Evolutionary conservation across 2,797 vertebrate species (phyloP).

Genomic region (Sebastes flavidus): DNA sequence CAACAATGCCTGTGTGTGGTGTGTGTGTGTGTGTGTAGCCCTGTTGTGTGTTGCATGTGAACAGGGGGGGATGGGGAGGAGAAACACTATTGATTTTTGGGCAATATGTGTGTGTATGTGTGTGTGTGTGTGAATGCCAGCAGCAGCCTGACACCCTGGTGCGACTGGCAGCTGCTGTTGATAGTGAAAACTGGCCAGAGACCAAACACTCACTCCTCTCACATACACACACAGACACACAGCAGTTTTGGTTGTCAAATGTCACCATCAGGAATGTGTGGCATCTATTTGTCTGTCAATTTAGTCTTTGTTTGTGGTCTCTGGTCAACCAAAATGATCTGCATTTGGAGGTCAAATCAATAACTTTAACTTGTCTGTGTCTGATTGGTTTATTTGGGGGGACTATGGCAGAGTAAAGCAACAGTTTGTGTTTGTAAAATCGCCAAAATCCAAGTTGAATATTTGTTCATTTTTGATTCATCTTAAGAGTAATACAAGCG

Average conservation of each 20-base stretch:
- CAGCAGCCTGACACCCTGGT: constrained; percentile 70
- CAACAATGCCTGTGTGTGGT: constrained; percentile 3
- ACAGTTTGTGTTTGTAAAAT: background rate
- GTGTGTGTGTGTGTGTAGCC: constrained; percentile 15
- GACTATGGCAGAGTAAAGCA: background rate
- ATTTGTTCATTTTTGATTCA: background rate
- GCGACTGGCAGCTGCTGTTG: constrained; percentile 76
- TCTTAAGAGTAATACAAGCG: background rate
- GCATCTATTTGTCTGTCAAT: constrained; percentile 10
- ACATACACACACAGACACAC: constrained; percentile 3
- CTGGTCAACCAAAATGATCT: background rate
- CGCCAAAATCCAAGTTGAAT: background rate
- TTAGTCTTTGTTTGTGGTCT: background rate
- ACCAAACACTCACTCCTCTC: constrained; percentile 25
- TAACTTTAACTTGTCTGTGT: constrained; percentile 28
- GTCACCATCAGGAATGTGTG: constrained; percentile 25
- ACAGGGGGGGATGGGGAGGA: constrained; percentile 12
- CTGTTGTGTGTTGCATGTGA: constrained; percentile 37
- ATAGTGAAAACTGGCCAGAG: constrained; percentile 69
- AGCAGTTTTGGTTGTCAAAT: constrained; percentile 36
- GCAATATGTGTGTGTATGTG: constrained; percentile 18
- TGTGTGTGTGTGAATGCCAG: constrained; percentile 51
- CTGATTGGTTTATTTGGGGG: background rate
- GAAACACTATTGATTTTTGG: constrained; percentile 61
- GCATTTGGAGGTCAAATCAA: constrained; percentile 43